A percentile compares a stretch with the other conserved stretches of the same genome.
These are phyloP conservation scores for Drosophila pseudotalamancana DNA, from an alignment of 2,888 invertebrate species.

Conservation along the genomic window DNA sequence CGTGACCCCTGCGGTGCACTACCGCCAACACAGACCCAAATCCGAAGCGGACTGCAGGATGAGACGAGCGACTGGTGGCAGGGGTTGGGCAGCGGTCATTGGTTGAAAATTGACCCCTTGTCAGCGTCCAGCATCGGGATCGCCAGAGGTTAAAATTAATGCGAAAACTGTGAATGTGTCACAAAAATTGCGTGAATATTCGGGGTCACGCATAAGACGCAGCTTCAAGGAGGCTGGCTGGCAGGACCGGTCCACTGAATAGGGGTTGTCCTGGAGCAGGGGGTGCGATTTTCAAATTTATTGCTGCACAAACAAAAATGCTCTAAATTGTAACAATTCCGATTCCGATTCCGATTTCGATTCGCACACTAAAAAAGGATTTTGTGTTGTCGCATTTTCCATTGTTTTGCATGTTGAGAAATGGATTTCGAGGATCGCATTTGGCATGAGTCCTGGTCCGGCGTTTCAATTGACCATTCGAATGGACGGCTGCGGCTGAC, in stretches of 20 bases:
- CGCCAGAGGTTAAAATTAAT: slow-evolving; percentile 75
- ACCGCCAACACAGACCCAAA: slow-evolving; percentile 49
- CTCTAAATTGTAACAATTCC: slow-evolving; percentile 62
- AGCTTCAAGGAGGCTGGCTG: slow-evolving; percentile 55
- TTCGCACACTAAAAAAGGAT: slow-evolving; percentile 45
- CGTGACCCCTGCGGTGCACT: slow-evolving; percentile 72
- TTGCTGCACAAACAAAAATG: slow-evolving; percentile 60
- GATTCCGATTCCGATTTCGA: slow-evolving; percentile 31
- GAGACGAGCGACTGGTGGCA: slow-evolving; percentile 7
- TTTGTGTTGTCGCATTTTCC: slow-evolving; percentile 22
- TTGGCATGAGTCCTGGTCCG: slow-evolving; percentile 16
- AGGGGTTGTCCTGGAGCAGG: slow-evolving; percentile 37
- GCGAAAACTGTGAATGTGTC: slow-evolving; percentile 75
- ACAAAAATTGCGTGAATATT: slow-evolving; percentile 74
- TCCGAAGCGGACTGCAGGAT: slow-evolving; percentile 2
- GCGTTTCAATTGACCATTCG: slow-evolving; percentile 67
- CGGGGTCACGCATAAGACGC: slow-evolving; percentile 77
- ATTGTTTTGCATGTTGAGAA: slow-evolving; percentile 76
- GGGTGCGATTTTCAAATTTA: slow-evolving; percentile 64
- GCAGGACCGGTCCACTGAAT: slow-evolving; percentile 24
- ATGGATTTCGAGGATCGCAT: slow-evolving; percentile 40
- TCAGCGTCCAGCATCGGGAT: slow-evolving; percentile 53
- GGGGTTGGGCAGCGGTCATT: slow-evolving; percentile 59
- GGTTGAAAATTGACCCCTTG: slow-evolving; percentile 73
- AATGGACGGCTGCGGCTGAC: slow-evolving; percentile 38